Evolutionary conservation across 2,888 invertebrate genomes (phyloP), one percentile per base, ranked within the genome.

Genomic region (Diarsia dahlii): DNA sequence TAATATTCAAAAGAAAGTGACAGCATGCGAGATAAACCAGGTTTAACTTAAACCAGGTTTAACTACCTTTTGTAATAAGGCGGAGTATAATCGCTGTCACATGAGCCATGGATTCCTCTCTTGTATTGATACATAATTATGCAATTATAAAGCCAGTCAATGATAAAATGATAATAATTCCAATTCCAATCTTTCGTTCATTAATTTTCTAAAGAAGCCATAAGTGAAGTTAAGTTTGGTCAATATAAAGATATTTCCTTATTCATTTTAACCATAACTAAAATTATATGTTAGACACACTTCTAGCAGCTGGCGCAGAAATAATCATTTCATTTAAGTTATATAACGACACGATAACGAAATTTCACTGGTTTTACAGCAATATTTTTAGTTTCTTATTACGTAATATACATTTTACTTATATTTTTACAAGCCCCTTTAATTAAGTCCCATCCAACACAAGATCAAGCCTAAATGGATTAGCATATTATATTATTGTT

Each of bases 401-500:
- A 78, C 74, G 74, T 73, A 81, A 83, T 72, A 62, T 54, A 23
- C 20, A 52, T 62, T 56, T 82, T 39, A 72, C 52, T 18, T 66
- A 45, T 72, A 45, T 72, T 74, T 63, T 50, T 52, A 54, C 39
- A 18, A 69, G 34, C 23, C 45, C 60, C 64, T 65, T 62, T 65
- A 70, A 48, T 63, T 65, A 52, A 65, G 80, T 72, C 54, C 69
- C 39, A 58, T 74, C 65, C 39, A 58, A 75, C 65, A 74, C 71
- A 83, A 73, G 78, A 81, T 84, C 79, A 84, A 81, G 71, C 74
- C 80, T 75, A 78, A 75, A 82, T 83, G 87, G 90, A 88, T 90
- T 89, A 89, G 87, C 87, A 87, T n/a, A n/a, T 87, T 85, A 88
- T 84, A 82, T 87, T 84, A 82, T 87, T 82, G 88, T 90, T 90